Evolutionary conservation across 2,113 vertebrate genomes (phyloP).

Genomic region (Psittacula cyanocephala): DNA sequence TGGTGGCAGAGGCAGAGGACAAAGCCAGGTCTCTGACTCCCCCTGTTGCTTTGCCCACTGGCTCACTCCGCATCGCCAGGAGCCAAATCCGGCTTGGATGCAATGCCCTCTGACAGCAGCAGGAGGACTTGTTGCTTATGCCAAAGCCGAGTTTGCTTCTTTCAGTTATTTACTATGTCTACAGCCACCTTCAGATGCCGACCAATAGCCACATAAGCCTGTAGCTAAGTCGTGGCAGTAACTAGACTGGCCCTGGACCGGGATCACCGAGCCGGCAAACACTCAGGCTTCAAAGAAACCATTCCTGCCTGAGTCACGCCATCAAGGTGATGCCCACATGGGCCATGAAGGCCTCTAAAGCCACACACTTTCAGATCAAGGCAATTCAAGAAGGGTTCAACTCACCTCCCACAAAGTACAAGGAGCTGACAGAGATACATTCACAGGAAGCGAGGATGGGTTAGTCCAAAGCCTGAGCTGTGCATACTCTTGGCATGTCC

Average conservation of each 20-base stretch:
- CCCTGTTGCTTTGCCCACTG: conserved; percentile 56
- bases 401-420: neutral
- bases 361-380: neutral
- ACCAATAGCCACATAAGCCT: neutral
- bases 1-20: neutral
- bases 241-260: neutral
- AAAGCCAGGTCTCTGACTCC: conserved; percentile 59
- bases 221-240: neutral
- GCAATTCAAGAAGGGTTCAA: neutral
- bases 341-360: neutral
- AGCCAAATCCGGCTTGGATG: neutral
- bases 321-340: neutral
- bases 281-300: neutral
- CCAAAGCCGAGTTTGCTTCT: neutral
- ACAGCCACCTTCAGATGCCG: neutral
- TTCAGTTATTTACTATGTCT: neutral
- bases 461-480: neutral
- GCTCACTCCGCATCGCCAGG: neutral
- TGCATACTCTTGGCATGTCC: neutral
- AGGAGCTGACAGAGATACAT: neutral
- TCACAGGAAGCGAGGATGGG: neutral
- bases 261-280: neutral
- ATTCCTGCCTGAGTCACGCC: neutral
- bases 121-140: neutral
- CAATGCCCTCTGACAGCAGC: neutral